Evolutionary conservation across 2,797 vertebrate genomes (phyloP), one percentile per base, ranked within the genome.

Genomic region (Lutjanus campechanus): DNA sequence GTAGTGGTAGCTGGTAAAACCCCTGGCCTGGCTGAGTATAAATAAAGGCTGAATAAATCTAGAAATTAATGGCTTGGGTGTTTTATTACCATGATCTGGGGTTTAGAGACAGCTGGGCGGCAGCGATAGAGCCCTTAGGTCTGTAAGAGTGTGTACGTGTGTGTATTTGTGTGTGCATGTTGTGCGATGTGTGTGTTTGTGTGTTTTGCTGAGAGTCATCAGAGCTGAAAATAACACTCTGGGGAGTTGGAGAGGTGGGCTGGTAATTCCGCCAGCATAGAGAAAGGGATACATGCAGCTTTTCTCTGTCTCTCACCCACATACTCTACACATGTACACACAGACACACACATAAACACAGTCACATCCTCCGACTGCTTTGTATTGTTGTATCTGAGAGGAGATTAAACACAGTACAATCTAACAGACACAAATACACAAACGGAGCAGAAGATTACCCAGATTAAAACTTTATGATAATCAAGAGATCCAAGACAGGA

Each of bases 201-300:
- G 90, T 91, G 88, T 91, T 90, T 93, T 92, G 83, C 85, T 74
- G 77, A 91, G 91, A 93, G 81, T 88, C 91, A 93, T 88, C 85
- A 73, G 88, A 92, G 93, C 93, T 94, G 92, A 93, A 94, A 95
- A 93, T 93, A 92, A 87, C 80, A 89, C 86, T 84, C 77, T 73
- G 75, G 87, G 78, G 86, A 91, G 78, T 85, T 87, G 73, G 76
- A 90, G 85, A 89, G 84, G 84, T 87, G 81, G 76, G 67, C 54
- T 89, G 81, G 76, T 89, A 88, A 86, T 68, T 84, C 87, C 16
- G 51, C 53, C 73, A 63, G 75, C 78, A 66, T 51, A 80, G 71
- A 87, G 73, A 84, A 77, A 81, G 64, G 55, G 56, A 84, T 77
- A 74, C 77, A 85, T 7, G 73, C 70, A 66, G 77, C 79, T 90